These are phyloP conservation scores for Melieria omissa DNA, from an alignment of 2,888 invertebrate genomes.

Conservation along the genomic window DNA sequence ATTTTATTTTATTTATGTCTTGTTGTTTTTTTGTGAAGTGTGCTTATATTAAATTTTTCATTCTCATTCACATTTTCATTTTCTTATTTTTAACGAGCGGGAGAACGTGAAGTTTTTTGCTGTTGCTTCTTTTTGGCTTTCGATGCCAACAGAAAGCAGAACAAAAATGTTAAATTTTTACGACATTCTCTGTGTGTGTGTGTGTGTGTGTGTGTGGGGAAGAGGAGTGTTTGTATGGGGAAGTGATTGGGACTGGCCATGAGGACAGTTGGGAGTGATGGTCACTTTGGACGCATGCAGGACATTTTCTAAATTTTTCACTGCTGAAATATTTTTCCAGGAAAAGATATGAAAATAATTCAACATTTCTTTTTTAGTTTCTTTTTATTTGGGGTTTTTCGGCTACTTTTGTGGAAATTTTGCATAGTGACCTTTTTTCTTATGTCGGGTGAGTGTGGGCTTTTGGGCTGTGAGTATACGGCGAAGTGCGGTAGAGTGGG, in stretches of 20 bases:
- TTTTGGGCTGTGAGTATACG: too few relatives aligned
- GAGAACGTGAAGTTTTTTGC: too few relatives aligned
- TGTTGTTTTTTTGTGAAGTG: conserved; percentile 22
- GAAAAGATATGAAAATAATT: conserved; percentile 19
- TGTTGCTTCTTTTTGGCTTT: too few relatives aligned
- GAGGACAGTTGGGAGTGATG: background rate
- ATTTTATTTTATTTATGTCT: conserved; percentile 8
- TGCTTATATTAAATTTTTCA: conserved; percentile 38
- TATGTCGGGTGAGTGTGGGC: too few relatives aligned
- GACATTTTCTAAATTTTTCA: conserved; percentile 21
- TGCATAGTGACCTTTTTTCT: too few relatives aligned
- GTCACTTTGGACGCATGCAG: conserved; percentile 18
- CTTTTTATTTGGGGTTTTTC: background rate
- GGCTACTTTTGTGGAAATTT: too few relatives aligned
- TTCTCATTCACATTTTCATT: conserved; percentile 26
- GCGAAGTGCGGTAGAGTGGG: too few relatives aligned
- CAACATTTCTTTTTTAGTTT: background rate
- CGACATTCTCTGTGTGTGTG: background rate
- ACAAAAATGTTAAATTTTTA: conserved; percentile 27
- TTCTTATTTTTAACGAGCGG: conserved; percentile 10
- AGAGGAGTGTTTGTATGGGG: background rate
- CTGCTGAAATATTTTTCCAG: conserved; percentile 28
- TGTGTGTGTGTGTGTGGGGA: background rate
- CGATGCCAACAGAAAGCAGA: background rate
- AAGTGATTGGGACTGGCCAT: background rate